phyloP scores from a whole-genome alignment of 1,140 invertebrate species.

The Diorhabda carinulata region DNA sequence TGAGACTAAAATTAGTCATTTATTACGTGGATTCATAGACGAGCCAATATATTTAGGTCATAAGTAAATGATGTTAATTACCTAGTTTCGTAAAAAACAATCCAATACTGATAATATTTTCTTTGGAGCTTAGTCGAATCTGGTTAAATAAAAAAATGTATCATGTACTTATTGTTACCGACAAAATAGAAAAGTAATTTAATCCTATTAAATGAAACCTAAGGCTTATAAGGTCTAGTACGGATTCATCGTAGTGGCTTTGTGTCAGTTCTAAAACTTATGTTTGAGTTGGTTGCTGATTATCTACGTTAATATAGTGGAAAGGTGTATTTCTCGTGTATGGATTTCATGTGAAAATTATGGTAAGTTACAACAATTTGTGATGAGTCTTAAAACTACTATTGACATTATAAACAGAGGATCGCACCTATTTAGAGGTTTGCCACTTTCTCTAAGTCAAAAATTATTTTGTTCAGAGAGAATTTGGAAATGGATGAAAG shows the following conservation, averaged over 20 bases:
- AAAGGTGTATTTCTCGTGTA: neutral
- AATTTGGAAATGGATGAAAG: no score
- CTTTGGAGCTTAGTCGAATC: neutral
- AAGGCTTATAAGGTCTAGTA: constrained; percentile 1
- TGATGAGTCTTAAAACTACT: neutral
- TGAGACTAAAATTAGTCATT: constrained; percentile 3
- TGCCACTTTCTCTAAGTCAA: neutral
- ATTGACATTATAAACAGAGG: neutral
- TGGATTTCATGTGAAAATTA: neutral
- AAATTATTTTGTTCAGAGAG: no score
- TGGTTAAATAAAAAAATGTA: neutral
- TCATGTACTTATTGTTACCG: neutral
- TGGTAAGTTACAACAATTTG: neutral
- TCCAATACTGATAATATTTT: constrained; percentile 1
- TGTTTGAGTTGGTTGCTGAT: neutral
- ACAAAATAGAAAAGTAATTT: constrained; percentile 13
- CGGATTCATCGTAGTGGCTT: constrained; percentile 11
- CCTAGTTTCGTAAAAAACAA: neutral
- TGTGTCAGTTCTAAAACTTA: constrained; percentile 6
- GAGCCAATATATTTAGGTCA: constrained; percentile 8
- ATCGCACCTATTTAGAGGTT: neutral
- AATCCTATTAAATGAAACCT: constrained; percentile 22
- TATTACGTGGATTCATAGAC: neutral
- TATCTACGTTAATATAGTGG: neutral
- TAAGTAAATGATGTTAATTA: constrained; percentile 8